Evolutionary conservation across 2,797 vertebrate genomes (phyloP), one percentile per base, ranked within the genome.

Genomic region (Dallia pectoralis): DNA sequence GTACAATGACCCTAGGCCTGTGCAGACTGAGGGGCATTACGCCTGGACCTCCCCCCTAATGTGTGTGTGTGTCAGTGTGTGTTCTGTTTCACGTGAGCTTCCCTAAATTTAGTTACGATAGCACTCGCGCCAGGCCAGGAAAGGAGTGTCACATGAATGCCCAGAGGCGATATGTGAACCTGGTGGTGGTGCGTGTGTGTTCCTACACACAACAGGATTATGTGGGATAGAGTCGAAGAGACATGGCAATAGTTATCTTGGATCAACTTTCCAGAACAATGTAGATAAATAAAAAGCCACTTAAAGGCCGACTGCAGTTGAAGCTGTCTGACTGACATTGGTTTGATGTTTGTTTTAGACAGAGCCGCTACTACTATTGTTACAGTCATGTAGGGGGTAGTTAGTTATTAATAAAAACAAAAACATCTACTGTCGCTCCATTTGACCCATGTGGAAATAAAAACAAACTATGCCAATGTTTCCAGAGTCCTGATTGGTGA

Each of bases 61-160:
- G n/a, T n/a, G n/a, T n/a, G 53, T 14, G 49, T 59, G 40, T 44
- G 40, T 44, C 18, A 3, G 47, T 53, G 0, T 36, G 36, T 47
- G 65, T 67, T 67, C 32, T 14, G 19, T 44, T 66, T 67, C 65
- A 67, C 33, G 33, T 40, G 36, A 67, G 36, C n/a, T 40, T 32
- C n/a, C n/a, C n/a, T 40, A 63, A 14, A 1, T 32, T 63, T 15
- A 63, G 61, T 32, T 11, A 63, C 61, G 15, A 30, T 30, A 16
- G 61, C 29, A 29, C 27, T 16, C 25, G 53, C 22, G 11, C n/a
- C 22, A 25, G 61, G 25, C 12, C 14, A 15, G 25, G 62, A 44
- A 44, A 67, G 36, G n/a, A 1, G 36, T n/a, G 19, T 40, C 40
- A 67, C 32, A 22, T 25, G 33, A 47, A 19, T 22, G 11, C 19